These are phyloP conservation scores for Polypterus senegalus DNA, from an alignment of 2,113 vertebrate genomes.

Conservation along the genomic window DNA sequence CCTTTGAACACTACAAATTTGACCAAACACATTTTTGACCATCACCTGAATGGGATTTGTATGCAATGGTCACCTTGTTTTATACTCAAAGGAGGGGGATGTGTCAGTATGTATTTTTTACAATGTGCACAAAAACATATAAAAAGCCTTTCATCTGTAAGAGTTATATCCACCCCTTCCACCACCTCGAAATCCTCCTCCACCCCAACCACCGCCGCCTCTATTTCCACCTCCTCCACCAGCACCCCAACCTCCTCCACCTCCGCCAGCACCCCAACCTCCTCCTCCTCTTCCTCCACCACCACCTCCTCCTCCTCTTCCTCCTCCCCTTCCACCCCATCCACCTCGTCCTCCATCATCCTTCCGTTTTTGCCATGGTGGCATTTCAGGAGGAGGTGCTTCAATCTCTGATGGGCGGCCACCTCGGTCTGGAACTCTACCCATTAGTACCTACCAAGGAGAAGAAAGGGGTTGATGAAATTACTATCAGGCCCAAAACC, in stretches of 20 bases:
- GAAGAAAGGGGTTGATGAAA: constrained; percentile 9
- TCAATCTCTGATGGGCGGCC: constrained; percentile 82
- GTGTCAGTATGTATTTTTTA: too few species aligned
- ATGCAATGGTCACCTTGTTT: too few species aligned
- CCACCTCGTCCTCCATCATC: constrained; percentile 63
- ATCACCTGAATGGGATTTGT: too few species aligned
- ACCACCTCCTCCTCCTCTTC: constrained; percentile 41
- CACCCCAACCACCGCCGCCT: constrained; percentile 21
- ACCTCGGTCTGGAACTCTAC: constrained; percentile 86
- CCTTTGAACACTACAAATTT: too few species aligned
- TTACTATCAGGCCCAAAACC: too few species aligned
- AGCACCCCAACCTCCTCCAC: constrained; percentile 12
- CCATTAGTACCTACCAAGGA: constrained; percentile 72
- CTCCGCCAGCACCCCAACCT: constrained; percentile 28
- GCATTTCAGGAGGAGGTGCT: constrained; percentile 85
- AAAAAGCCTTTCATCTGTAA: too few species aligned
- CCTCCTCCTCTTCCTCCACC: constrained; percentile 28
- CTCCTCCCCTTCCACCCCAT: constrained; percentile 36
- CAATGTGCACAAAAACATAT: too few species aligned
- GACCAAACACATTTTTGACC: too few species aligned
- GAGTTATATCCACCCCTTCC: constrained; percentile 28
- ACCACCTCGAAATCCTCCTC: constrained; percentile 30
- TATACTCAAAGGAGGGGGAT: too few species aligned
- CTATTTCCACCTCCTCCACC: constrained; percentile 16
- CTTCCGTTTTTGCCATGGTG: constrained; percentile 81